Conservation (phyloP, 30 jellyfish, hydroid and myxozoan species). For the Cassiopea andromeda region DNA sequence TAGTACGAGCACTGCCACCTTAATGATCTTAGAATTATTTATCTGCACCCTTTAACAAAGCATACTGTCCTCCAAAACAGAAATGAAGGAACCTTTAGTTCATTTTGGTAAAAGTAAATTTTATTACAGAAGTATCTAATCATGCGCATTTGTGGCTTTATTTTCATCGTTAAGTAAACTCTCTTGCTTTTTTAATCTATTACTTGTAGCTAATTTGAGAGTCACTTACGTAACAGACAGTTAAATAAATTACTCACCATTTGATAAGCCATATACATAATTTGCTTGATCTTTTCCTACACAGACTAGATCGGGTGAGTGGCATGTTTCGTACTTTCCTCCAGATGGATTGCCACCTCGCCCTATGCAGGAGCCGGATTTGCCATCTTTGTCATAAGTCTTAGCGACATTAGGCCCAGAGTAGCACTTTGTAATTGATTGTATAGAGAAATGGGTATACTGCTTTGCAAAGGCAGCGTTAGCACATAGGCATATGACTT, state of each 20-base stretch:
- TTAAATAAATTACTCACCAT: conserved; percentile 42
- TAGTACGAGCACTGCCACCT: too few relatives aligned
- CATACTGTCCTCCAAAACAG: too few relatives aligned
- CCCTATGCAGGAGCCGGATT: conserved; percentile 80
- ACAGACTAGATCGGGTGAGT: conserved; percentile 68
- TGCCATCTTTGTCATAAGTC: conserved; percentile 85
- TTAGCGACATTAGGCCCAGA: conserved; percentile 91
- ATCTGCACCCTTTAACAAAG: too few relatives aligned
- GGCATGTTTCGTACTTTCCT: conserved; percentile 76
- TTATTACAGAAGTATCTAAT: too few relatives aligned
- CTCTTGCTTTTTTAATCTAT: too few relatives aligned
- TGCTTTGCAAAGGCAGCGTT: conserved; percentile 72
- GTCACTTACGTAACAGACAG: neutral
- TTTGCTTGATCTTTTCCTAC: conserved; percentile 90
- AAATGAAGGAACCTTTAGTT: too few relatives aligned
- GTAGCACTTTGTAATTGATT: conserved; percentile 79
- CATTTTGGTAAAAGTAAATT: too few relatives aligned
- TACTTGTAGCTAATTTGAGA: too few relatives aligned
- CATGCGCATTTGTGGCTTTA: too few relatives aligned
- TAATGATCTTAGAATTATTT: too few relatives aligned
- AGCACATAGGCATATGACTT: conserved; percentile 94
- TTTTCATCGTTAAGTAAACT: too few relatives aligned
- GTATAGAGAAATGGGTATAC: conserved; percentile 87
- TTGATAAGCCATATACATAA: conserved; percentile 88
- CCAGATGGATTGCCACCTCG: conserved; percentile 87